These are phyloP conservation scores for Cantharis rufa DNA, from an alignment of 2,888 invertebrate species.

Conservation along the genomic window DNA sequence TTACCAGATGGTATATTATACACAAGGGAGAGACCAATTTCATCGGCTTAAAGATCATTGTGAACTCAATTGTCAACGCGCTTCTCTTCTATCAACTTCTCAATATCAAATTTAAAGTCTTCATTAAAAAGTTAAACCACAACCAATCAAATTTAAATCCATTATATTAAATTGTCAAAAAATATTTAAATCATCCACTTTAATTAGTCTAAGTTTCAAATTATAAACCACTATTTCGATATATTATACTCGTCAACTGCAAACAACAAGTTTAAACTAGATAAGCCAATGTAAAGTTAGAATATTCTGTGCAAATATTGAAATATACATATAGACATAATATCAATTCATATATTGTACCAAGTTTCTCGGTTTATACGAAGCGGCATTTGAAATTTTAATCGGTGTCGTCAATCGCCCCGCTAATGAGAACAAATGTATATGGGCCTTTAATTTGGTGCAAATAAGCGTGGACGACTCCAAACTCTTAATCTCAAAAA, in stretches of 20 bases:
- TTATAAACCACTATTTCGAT: slow-evolving; percentile 24
- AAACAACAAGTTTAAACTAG: slow-evolving; percentile 27
- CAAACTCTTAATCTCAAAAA: not conserved
- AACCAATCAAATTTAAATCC: slow-evolving; percentile 16
- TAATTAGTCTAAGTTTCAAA: slow-evolving; percentile 14
- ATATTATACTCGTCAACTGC: slow-evolving; percentile 13
- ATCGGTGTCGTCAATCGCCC: not conserved
- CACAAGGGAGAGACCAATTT: slow-evolving; percentile 37
- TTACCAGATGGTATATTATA: slow-evolving; percentile 39
- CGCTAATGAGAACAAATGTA: not conserved
- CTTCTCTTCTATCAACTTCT: slow-evolving; percentile 10
- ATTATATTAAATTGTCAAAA: not conserved
- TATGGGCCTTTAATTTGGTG: not conserved
- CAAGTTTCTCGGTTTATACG: slow-evolving; percentile 7
- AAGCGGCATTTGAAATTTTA: slow-evolving; percentile 18
- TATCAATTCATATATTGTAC: slow-evolving; percentile 25
- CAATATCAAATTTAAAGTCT: not conserved
- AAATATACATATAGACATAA: slow-evolving; percentile 26
- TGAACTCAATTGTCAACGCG: slow-evolving; percentile 33
- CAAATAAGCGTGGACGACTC: not conserved
- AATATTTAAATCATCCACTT: not conserved
- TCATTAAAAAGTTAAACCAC: slow-evolving; percentile 33
- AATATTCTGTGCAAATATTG: slow-evolving; percentile 34
- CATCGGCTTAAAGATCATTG: slow-evolving; percentile 40
- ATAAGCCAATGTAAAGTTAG: slow-evolving; percentile 29